These are phyloP conservation scores for Halictus rubicundus DNA, from an alignment of 1,140 invertebrate species.

Conservation along the genomic window DNA sequence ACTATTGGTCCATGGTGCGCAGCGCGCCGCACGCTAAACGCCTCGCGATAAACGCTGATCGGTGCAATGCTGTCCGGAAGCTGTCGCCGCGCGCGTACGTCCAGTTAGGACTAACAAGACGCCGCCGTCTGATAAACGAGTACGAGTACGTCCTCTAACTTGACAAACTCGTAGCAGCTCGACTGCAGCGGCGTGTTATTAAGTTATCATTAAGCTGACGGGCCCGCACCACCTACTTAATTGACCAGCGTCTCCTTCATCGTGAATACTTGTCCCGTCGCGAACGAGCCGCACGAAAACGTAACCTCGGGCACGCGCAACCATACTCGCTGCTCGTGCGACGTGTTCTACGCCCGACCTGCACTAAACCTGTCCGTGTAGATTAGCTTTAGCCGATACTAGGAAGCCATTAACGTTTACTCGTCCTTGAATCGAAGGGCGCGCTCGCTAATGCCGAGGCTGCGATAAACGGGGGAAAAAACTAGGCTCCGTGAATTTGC, in stretches of 20 bases:
- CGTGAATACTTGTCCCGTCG: background rate
- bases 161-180: slow-evolving; percentile 17
- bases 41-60: background rate
- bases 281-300: background rate
- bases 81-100: background rate
- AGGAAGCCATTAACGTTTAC: slow-evolving; percentile 7
- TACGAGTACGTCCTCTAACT: background rate
- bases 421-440: slow-evolving; percentile 22
- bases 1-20: no score
- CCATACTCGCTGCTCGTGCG: background rate
- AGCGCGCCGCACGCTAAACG: no score
- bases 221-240: background rate
- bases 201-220: slow-evolving; percentile 35
- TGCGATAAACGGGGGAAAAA: background rate
- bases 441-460: background rate
- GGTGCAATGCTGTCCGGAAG: background rate
- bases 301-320: no score
- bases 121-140: background rate
- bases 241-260: background rate
- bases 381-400: background rate
- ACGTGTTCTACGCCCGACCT: no score
- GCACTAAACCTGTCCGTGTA: background rate
- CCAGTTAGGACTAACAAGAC: background rate
- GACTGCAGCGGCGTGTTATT: background rate
- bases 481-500: background rate